Base-by-base conservation (phyloP, 2,797 vertebrate genomes). In the Gobio occitaniae region DNA sequence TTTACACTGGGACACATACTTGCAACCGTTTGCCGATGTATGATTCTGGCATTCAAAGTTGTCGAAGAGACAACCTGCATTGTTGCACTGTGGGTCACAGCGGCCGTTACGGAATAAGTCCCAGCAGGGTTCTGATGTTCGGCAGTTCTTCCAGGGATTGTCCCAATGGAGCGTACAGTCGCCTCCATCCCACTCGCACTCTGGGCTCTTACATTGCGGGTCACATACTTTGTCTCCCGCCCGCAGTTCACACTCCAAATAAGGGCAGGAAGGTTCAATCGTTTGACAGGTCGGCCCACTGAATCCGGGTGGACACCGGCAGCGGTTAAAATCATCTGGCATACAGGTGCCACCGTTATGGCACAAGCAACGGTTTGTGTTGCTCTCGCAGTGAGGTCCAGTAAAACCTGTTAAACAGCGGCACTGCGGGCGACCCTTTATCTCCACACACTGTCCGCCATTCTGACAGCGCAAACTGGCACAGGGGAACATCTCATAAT, bases 111-210 rank as follows among this genome's bases (percentile, higher is more conserved):
- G 96, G 90, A 99, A 97, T 70, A 90, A 93, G 52, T 97, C 89
- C 97, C 97, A 98, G 95, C 97, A 99, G 84, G 90, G 90, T 41
- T 96, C 86, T 0, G 84, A 86, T 65, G 95, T 92, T 0, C 91
- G 90, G 90, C 97, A 99, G 92, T 97, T 96, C 77, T 87, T 87
- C 97, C 97, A 99, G 4, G 97, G 97, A 84, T 95, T 83, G 70
- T 89, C 84, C 95, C 95, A 91, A 81, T 93, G 95, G 82, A 99
- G 95, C 0, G 97, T 97, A 84, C 97, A 99, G 94, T 99, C 97
- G 0, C 97, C 97, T 15, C 96, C 96, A 0, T 99, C 97, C 97
- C 97, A 99, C 87, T 96, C 91, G 87, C 97, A 99, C 7, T 96
- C 96, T 0, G 96, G 92, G 63, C 94, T 97, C 93, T 96, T 97